Base-by-base conservation (phyloP, 2,113 vertebrate species). In the Rana temporaria region DNA sequence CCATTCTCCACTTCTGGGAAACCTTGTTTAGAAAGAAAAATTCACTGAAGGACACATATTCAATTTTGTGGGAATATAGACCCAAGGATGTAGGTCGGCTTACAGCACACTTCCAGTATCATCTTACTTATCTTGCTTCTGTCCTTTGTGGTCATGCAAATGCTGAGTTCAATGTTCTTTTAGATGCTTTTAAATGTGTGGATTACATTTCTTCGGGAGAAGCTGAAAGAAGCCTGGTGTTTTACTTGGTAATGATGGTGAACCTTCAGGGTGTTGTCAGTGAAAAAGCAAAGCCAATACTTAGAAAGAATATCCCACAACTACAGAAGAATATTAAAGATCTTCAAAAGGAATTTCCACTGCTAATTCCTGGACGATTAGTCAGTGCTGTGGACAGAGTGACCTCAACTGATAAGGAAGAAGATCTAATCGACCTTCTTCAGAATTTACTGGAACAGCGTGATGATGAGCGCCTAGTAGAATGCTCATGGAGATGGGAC, bases 401-500 rank as follows among this genome's bases (percentile, higher is more conserved):
- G 55, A 20, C 60, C 63, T 1, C 20, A 52, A 88, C 88, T 0
- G 76, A 12, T 4, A 70, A 68, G 0, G 24, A 88, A 1, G 90
- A 88, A 85, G 85, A 90, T 0, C 53, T 94, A 0, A 91, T 89
- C 0, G 84, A 74, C 30, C 77, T 85, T 0, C 91, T 95, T 60
- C 90, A 92, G 26, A 87, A 90, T 57, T 86, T 95, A 56, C 88
- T 95, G 82, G 78, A 4, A 0, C 76, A 88, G 52, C 86, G 92
- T 30, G 94, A 95, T 12, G 87, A 77, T 0, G 94, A 95, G 74
- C 87, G 86, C 78, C 84, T 95, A 75, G 84, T 91, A 70, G 92
- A 95, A 85, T 94, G 94, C 80, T 65, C 26, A 11, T 95, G 94
- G 94, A 90, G 71, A n/a, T 94, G 93, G 93, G 93, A 95, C 55